These are phyloP conservation scores for Sepioteuthis lessoniana DNA, from an alignment of 2,888 invertebrate genomes.

Conservation along the genomic window DNA sequence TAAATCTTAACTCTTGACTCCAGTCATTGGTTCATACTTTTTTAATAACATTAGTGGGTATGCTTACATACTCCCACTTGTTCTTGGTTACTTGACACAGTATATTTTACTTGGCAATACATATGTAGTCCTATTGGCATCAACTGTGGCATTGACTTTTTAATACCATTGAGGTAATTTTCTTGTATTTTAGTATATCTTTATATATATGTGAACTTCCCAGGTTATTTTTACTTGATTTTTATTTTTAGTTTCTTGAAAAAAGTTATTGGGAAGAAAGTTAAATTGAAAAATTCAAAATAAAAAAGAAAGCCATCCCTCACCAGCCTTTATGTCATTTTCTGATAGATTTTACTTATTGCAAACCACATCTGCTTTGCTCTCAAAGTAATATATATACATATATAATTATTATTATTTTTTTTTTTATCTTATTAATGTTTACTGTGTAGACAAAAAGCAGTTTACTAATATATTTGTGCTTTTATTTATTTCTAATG, in stretches of 20 bases:
- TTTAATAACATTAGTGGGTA: background rate
- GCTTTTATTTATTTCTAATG: background rate
- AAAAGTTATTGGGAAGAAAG: background rate
- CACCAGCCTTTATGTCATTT: background rate
- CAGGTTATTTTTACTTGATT: background rate
- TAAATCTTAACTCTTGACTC: background rate
- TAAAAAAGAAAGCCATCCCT: background rate
- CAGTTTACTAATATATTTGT: background rate
- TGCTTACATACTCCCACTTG: background rate
- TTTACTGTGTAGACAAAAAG: background rate
- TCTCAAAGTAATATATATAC: background rate
- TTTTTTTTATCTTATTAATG: background rate
- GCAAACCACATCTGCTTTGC: background rate
- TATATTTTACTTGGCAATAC: background rate
- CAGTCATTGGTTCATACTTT: background rate
- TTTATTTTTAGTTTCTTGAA: background rate
- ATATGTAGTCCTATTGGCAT: background rate
- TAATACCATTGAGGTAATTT: background rate
- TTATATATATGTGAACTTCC: background rate
- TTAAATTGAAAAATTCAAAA: background rate
- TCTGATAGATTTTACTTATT: background rate
- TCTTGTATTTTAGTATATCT: background rate
- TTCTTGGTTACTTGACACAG: background rate
- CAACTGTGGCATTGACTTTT: background rate
- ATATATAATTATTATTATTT: background rate